Conservation (phyloP, 1,140 invertebrate genomes). For the Laodelphax striatellus region DNA sequence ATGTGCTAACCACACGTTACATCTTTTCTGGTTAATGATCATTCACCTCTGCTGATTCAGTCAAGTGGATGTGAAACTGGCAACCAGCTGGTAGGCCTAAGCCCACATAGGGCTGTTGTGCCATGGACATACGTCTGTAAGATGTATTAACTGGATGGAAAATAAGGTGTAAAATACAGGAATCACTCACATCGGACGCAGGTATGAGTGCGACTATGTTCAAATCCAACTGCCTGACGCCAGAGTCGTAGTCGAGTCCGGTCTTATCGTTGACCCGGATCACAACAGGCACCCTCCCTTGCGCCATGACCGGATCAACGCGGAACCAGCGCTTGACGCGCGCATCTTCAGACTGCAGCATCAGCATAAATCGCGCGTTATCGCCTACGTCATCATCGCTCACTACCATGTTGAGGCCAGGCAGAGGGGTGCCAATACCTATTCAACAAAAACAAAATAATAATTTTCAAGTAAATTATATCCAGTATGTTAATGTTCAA, state of each 20-base stretch:
- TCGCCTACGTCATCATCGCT: slow-evolving; percentile 61
- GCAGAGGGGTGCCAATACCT: slow-evolving; percentile 34
- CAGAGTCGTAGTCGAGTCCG: slow-evolving; percentile 59
- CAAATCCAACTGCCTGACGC: slow-evolving; percentile 45
- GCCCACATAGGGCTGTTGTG: no score
- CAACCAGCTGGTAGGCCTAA: no score
- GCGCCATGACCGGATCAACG: slow-evolving; percentile 50
- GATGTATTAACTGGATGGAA: no score
- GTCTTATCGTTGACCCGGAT: slow-evolving; percentile 52
- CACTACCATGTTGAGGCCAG: slow-evolving; percentile 60
- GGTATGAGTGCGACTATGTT: slow-evolving; percentile 55
- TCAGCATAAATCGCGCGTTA: slow-evolving; percentile 58
- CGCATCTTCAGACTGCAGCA: slow-evolving; percentile 32
- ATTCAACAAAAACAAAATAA: not conserved
- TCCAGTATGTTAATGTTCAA: no score
- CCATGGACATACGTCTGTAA: no score
- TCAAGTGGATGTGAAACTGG: no score
- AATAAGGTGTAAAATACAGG: no score
- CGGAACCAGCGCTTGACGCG: slow-evolving; percentile 50
- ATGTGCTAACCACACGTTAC: no score
- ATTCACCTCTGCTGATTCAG: no score
- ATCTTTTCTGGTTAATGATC: no score
- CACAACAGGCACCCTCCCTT: slow-evolving; percentile 60
- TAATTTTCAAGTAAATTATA: no score
- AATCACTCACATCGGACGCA: slow-evolving; percentile 32